These are phyloP conservation scores for Spizaetus ornatus DNA, from an alignment of 2,113 vertebrate genomes.

Conservation along the genomic window DNA sequence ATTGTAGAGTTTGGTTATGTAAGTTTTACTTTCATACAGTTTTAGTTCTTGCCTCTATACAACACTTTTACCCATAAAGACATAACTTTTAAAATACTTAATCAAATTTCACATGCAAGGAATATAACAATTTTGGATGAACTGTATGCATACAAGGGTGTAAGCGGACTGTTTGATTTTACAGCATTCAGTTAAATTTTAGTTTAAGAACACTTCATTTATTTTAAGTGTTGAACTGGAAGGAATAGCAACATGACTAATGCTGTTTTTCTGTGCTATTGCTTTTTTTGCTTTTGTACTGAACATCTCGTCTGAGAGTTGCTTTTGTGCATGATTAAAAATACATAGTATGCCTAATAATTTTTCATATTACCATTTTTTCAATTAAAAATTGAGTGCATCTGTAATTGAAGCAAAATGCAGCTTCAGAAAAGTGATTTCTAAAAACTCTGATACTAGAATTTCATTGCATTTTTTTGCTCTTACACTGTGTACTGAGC, in stretches of 20 bases:
- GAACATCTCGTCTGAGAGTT: background rate
- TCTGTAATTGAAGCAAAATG: background rate
- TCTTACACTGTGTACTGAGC: background rate
- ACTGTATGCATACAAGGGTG: background rate
- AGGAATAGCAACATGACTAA: background rate
- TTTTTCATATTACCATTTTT: background rate
- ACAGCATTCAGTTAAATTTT: background rate
- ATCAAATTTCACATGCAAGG: background rate
- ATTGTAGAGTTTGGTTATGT: background rate
- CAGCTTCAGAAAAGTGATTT: background rate
- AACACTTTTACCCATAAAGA: background rate
- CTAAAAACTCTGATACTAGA: background rate
- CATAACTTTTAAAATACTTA: background rate
- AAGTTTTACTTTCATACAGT: background rate
- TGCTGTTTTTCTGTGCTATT: accelerated
- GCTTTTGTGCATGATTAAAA: background rate
- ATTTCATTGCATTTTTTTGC: background rate
- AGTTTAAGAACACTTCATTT: background rate
- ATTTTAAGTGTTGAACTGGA: background rate
- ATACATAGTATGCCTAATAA: background rate
- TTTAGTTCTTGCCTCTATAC: background rate
- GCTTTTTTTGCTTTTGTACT: background rate
- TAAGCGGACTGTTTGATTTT: background rate
- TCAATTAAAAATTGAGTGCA: background rate
- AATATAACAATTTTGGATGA: background rate